A percentile compares a stretch with the other conserved stretches of the same genome.
Evolutionary conservation across 2,888 invertebrate species (phyloP).

Genomic region (Sturmia bella): DNA sequence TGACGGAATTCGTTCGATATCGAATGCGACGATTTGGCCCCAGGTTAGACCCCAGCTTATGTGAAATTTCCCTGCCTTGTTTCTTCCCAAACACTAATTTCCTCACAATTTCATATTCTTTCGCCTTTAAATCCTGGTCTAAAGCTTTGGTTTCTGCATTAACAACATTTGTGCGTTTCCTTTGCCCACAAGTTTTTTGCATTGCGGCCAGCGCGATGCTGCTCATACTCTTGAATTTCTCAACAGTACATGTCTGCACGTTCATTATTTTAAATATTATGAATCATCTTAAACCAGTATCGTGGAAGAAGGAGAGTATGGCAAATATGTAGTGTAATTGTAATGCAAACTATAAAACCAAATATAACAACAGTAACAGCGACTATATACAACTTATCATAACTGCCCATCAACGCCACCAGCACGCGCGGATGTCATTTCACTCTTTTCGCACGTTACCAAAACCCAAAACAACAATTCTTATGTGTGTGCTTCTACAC

Average conservation of each 20-base stretch:
- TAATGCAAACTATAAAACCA: conserved; percentile 41
- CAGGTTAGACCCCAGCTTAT: too few species aligned
- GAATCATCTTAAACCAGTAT: conserved; percentile 66
- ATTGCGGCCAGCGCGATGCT: conserved; percentile 23
- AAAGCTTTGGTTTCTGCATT: not conserved
- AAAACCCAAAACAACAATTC: conserved; percentile 54
- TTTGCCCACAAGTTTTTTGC: conserved; percentile 9
- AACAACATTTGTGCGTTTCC: conserved; percentile 28
- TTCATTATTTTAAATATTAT: conserved; percentile 62
- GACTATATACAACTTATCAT: conserved; percentile 64
- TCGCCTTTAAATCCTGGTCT: conserved; percentile 15
- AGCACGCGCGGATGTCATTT: conserved; percentile 76
- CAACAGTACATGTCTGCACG: conserved; percentile 68
- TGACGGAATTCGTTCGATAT: too few species aligned
- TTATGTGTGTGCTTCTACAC: not conserved
- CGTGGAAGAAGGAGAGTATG: conserved; percentile 21
- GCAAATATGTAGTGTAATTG: conserved; percentile 49
- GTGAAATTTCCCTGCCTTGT: too few species aligned
- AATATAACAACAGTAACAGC: conserved; percentile 16
- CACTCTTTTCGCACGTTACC: conserved; percentile 75
- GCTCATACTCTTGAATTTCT: conserved; percentile 63
- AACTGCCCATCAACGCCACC: conserved; percentile 71
- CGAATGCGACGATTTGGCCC: too few species aligned
- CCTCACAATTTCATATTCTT: conserved; percentile 23
- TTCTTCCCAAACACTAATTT: conserved; percentile 28